Evolutionary conservation across 2,888 invertebrate genomes (phyloP).

Genomic region (Agrochola macilenta): DNA sequence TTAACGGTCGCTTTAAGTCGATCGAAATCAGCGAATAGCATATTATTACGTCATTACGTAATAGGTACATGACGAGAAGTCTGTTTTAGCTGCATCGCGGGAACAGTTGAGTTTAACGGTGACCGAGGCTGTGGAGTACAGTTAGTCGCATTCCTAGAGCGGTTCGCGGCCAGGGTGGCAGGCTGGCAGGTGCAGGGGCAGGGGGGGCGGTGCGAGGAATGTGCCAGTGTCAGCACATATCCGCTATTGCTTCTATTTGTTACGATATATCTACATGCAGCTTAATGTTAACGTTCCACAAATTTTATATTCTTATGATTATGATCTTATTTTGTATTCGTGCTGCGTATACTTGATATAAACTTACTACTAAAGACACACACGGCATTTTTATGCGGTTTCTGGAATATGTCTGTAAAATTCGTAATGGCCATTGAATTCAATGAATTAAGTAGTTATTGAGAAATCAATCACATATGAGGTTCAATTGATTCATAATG

Average conservation of each 20-base stretch:
- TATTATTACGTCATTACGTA: constrained; percentile 76
- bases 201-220: constrained; percentile 77
- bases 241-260: constrained; percentile 67
- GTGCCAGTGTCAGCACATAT: constrained; percentile 73
- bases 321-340: constrained; percentile 40
- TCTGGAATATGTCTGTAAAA: constrained; percentile 36
- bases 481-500: constrained; percentile 40
- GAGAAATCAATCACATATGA: constrained; percentile 35
- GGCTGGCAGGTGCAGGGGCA: constrained; percentile 78
- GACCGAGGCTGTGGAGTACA: constrained; percentile 84
- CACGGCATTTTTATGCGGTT: constrained; percentile 35
- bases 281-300: constrained; percentile 37
- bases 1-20: constrained; percentile 51
- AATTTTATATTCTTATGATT: constrained; percentile 41
- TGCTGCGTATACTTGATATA: constrained; percentile 3
- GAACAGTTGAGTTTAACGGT: constrained; percentile 85
- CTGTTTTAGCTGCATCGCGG: constrained; percentile 76
- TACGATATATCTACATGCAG: constrained; percentile 53
- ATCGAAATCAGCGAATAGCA: constrained; percentile 71
- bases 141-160: constrained; percentile 88
- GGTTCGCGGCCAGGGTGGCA: constrained; percentile 74
- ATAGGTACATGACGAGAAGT: constrained; percentile 70
- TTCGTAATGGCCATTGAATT: constrained; percentile 31
- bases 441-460: constrained; percentile 14
- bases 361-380: constrained; percentile 15